Base-by-base conservation (phyloP, 2,113 vertebrate genomes). In the Corythoichthys intestinalis region DNA sequence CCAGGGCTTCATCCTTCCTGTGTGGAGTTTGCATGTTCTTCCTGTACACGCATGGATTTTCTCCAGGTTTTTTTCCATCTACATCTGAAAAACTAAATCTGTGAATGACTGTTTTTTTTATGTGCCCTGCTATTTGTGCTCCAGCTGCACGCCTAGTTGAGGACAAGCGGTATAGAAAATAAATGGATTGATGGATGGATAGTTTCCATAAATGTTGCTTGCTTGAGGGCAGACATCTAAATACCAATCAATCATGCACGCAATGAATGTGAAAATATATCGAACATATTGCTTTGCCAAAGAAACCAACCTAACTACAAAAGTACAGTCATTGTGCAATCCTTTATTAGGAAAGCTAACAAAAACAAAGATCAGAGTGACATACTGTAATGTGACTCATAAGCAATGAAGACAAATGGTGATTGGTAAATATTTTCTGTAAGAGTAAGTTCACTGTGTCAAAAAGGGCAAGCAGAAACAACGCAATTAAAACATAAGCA, bases 401-500 rank as follows among this genome's bases (percentile, higher is more conserved):
- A 62, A 62, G 39, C 17, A 62, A 46, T 46, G n/a, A n/a, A 62
- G 39, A 46, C 17, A 62, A 62, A 41, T 44, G 3, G 39, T 17
- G 12, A 58, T 14, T 62, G 60, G 17, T 20, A 62, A 15, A 13
- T 20, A 35, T 57, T 17, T 67, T 54, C 56, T 37, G 28, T 56
- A 34, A 3, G 5, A 63, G 60, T 14, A 52, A 53, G 13, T 58
- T 44, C 49, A 44, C n/a, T 17, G 59, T 28, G 37, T 58, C 66
- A 47, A 2, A 48, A 39, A 65, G 41, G 1, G 39, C 65, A 46
- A n/a, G 56, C 41, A 6, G 46, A 0, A 13, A 41, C 11, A 34
- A 20, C 5, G 53, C 15, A 57, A 53, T 52, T 37, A 46, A 68
- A 76, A 38, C 9, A 14, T n/a, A 35, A 67, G 12, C 56, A 59